Conservation (phyloP, 2,797 vertebrate genomes). For the Morus bassanus region DNA sequence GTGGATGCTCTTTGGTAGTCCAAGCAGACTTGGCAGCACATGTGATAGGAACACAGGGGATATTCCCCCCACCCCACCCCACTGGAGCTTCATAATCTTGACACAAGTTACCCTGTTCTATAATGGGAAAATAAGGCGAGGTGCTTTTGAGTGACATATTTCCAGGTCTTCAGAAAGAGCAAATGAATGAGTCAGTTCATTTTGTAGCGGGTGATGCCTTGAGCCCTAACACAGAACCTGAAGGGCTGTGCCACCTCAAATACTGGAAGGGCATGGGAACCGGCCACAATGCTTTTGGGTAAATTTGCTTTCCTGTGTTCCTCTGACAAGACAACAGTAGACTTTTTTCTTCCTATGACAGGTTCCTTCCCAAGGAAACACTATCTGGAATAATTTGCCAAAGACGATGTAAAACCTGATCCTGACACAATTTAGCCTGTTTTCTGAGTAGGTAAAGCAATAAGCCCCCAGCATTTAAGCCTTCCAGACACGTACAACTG, state of each 20-base stretch:
- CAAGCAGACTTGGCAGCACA: background rate
- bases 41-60: background rate
- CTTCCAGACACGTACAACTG: background rate
- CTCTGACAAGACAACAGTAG: background rate
- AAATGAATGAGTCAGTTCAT: rapidly evolving
- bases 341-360: background rate
- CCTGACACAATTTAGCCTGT: background rate
- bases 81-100: background rate
- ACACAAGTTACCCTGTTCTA: background rate
- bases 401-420: background rate
- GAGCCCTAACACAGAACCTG: background rate
- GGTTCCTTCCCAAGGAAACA: background rate
- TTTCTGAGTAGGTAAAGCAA: background rate
- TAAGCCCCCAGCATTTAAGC: background rate
- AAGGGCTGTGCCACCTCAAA: background rate
- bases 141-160: rapidly evolving
- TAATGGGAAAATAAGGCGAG: background rate
- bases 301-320: too few relatives aligned
- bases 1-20: background rate
- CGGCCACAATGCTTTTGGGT: rapidly evolving
- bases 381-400: background rate
- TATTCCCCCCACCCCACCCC: too few relatives aligned
- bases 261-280: rapidly evolving
- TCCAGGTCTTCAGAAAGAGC: background rate
- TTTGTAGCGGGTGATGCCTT: background rate